phyloP scores from a whole-genome alignment of 2,113 vertebrate species.

The Eolophus roseicapilla region DNA sequence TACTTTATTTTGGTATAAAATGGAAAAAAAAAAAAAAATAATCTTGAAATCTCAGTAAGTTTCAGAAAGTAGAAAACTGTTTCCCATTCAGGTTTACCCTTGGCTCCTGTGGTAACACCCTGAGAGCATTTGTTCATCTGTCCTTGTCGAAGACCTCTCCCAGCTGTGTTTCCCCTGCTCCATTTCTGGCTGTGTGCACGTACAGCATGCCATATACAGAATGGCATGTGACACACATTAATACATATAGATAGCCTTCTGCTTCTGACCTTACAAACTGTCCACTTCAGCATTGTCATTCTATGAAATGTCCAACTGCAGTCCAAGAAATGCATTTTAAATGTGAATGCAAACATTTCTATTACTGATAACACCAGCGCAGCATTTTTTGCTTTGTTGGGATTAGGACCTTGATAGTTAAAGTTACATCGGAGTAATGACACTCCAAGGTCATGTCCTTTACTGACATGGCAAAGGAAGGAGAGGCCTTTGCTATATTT shows the following conservation, averaged over 20 bases:
- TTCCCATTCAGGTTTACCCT: not conserved
- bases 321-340: constrained; percentile 68
- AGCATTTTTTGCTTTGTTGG: constrained; percentile 63
- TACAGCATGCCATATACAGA: not conserved
- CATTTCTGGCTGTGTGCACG: not conserved
- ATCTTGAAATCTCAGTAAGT: not conserved
- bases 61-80: not conserved
- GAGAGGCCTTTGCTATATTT: not conserved
- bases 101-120: not conserved
- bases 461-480: not conserved
- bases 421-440: constrained; percentile 57
- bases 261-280: constrained; percentile 67
- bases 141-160: not conserved
- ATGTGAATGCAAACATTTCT: constrained; percentile 69
- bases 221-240: constrained; percentile 27
- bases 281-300: constrained; percentile 68
- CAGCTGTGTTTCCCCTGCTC: not conserved
- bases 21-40: not conserved
- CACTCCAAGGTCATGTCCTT: constrained; percentile 43
- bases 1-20: not conserved
- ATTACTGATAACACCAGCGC: constrained; percentile 64
- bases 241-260: constrained; percentile 48
- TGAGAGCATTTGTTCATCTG: not conserved
- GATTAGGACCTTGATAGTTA: constrained; percentile 49
- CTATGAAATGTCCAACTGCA: constrained; percentile 49